These are phyloP conservation scores for Odontomyia ornata DNA, from an alignment of 2,888 invertebrate genomes.

Conservation along the genomic window DNA sequence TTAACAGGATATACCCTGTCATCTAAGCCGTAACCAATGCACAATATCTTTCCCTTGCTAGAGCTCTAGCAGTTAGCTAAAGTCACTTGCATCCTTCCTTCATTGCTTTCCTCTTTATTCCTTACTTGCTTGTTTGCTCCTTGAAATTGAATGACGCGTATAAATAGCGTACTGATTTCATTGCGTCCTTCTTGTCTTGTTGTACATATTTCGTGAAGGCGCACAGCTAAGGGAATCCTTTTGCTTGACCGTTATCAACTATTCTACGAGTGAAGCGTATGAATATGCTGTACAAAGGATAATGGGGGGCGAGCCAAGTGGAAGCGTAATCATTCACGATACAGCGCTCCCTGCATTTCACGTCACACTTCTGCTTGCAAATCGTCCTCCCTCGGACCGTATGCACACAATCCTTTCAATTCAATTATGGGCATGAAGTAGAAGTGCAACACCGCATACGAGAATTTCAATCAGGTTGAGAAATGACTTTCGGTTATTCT, in stretches of 20 bases:
- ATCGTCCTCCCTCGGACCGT: too few relatives aligned
- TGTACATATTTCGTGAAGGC: background rate
- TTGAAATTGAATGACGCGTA: slow-evolving; percentile 24
- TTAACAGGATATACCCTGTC: slow-evolving; percentile 20
- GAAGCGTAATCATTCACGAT: background rate
- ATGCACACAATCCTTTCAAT: slow-evolving; percentile 35
- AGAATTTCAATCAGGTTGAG: slow-evolving; percentile 44
- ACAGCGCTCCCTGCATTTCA: background rate
- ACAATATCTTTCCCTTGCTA: slow-evolving; percentile 1
- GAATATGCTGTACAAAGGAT: background rate
- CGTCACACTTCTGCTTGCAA: too few relatives aligned
- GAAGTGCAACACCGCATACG: slow-evolving; percentile 39
- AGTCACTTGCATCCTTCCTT: too few relatives aligned
- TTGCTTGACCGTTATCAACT: background rate
- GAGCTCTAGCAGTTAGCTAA: too few relatives aligned
- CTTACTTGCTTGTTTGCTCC: background rate
- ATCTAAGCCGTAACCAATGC: background rate
- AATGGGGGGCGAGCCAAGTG: background rate
- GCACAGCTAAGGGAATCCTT: background rate
- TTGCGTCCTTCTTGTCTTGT: slow-evolving; percentile 11
- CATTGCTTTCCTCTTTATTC: too few relatives aligned
- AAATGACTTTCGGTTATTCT: slow-evolving; percentile 42
- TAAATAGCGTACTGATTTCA: slow-evolving; percentile 34
- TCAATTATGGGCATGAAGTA: slow-evolving; percentile 35
- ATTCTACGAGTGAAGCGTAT: too few relatives aligned